phyloP scores from a whole-genome alignment of 2,113 vertebrate genomes.

The Caranx melampygus region DNA sequence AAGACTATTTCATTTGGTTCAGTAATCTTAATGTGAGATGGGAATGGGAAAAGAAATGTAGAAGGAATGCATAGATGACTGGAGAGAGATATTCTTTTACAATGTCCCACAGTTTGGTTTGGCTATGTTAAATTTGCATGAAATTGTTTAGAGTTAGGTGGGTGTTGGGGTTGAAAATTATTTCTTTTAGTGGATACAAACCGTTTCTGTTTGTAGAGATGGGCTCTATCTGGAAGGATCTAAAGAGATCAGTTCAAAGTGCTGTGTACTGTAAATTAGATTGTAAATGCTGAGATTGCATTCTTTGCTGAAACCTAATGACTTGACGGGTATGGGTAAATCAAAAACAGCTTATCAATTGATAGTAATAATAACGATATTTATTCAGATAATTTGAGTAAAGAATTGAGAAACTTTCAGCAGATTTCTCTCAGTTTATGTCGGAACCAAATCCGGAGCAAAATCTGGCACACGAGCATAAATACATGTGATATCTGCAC shows the following conservation, averaged over 20 bases:
- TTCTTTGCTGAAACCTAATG: background rate
- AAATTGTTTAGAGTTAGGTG: background rate
- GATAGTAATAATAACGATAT: background rate
- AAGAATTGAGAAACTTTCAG: no score
- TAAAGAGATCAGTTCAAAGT: background rate
- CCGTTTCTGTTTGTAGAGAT: background rate
- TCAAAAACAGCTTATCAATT: background rate
- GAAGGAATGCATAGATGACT: background rate
- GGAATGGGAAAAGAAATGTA: background rate
- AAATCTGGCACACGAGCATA: background rate
- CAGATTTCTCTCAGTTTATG: background rate
- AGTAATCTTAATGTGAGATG: background rate
- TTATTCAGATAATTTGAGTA: background rate
- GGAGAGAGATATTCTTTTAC: background rate
- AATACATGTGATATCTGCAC: background rate
- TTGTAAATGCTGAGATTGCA: background rate
- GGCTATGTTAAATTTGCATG: background rate
- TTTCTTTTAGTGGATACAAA: background rate
- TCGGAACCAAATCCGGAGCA: background rate
- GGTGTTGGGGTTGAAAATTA: background rate
- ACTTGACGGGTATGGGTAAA: background rate
- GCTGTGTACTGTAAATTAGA: background rate
- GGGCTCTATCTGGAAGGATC: constrained; percentile 1
- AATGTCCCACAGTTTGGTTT: background rate
- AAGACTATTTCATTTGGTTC: constrained; percentile 12